Percentiles rank a stretch among this genome's conserved stretches.
Conservation (phyloP, 1,140 invertebrate species). For the Oncopeltus fasciatus region DNA sequence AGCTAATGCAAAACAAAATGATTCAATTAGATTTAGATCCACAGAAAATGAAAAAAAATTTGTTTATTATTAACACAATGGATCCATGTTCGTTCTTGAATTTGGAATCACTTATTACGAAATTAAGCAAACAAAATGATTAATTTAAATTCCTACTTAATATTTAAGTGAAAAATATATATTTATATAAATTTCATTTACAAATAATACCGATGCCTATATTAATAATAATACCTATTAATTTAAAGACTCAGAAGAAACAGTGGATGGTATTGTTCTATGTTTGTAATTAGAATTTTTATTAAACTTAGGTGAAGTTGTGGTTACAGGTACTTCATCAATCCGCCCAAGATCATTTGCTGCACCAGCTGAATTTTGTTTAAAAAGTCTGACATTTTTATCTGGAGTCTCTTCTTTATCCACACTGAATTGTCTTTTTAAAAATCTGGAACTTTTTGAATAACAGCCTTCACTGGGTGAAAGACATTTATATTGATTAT, state of each 20-base stretch:
- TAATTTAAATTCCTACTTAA: no score
- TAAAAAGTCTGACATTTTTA: conserved; percentile 35
- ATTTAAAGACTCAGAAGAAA: conserved; percentile 16
- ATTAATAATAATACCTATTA: no score
- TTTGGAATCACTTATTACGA: no score
- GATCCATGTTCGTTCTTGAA: no score
- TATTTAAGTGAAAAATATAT: no score
- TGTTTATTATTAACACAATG: no score
- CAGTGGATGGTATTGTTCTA: conserved; percentile 9
- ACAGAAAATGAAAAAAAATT: no score
- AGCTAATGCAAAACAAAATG: no score
- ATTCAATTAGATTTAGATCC: no score
- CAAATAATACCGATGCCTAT: no score
- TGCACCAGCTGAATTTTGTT: conserved; percentile 54
- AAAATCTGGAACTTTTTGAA: conserved; percentile 20
- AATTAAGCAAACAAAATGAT: no score
- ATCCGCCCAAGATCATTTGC: conserved; percentile 53
- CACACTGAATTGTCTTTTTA: conserved; percentile 52
- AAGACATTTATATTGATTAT: conserved; percentile 53
- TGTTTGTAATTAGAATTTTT: conserved; percentile 12
- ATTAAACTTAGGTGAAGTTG: conserved; percentile 2
- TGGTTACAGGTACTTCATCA: conserved; percentile 35
- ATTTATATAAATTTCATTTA: no score
- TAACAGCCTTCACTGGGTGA: conserved; percentile 45
- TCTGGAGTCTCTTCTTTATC: conserved; percentile 43